Percentiles rank a stretch among this genome's conserved stretches.
Conservation (phyloP, 2,888 invertebrate species). For the Ochropleura plecta region DNA sequence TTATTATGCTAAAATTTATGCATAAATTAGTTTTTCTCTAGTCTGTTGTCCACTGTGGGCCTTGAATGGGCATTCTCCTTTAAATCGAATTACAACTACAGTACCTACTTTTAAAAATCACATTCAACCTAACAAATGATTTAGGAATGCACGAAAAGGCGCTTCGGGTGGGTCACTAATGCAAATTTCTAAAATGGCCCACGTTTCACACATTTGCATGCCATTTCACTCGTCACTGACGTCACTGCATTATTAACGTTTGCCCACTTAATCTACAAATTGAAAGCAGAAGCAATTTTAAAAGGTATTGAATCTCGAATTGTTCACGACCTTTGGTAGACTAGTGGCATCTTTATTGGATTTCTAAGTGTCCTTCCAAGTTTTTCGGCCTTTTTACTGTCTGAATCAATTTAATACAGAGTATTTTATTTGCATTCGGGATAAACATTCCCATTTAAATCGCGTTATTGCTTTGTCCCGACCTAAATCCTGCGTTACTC, state of each 20-base stretch:
- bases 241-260: slow-evolving; percentile 27
- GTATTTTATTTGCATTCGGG: slow-evolving; percentile 25
- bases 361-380: slow-evolving; percentile 3
- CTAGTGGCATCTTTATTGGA: slow-evolving; percentile 32
- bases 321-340: neutral
- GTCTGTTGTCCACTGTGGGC: too few species aligned
- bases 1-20: too few species aligned
- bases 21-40: too few species aligned
- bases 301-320: slow-evolving; percentile 13
- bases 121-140: slow-evolving; percentile 7
- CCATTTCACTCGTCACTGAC: slow-evolving; percentile 29
- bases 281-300: slow-evolving; percentile 13
- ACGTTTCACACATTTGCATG: slow-evolving; percentile 40
- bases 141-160: slow-evolving; percentile 31
- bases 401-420: slow-evolving; percentile 17
- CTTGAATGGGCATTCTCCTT: too few species aligned
- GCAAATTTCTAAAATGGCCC: slow-evolving; percentile 33
- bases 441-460: slow-evolving; percentile 9
- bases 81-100: too few species aligned
- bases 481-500: neutral
- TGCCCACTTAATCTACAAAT: slow-evolving; percentile 19
- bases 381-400: slow-evolving; percentile 13
- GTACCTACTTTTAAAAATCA: too few species aligned
- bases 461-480: slow-evolving; percentile 12
- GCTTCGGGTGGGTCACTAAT: slow-evolving; percentile 12